These are phyloP conservation scores for Phalacrocorax pelagicus DNA, from an alignment of 2,113 vertebrate species.

Conservation along the genomic window DNA sequence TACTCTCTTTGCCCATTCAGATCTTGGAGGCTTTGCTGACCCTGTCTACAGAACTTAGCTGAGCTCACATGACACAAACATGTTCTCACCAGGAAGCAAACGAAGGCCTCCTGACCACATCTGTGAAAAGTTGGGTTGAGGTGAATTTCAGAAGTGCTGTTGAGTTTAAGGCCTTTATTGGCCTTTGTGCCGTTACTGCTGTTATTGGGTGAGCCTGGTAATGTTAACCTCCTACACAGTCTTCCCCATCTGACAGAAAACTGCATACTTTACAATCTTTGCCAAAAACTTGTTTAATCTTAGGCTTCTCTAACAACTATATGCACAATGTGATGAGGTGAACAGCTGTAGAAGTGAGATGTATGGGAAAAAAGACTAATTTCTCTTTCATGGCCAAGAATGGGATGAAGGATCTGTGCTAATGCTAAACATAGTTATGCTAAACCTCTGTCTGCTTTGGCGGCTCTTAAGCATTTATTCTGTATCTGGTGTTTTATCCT, in stretches of 20 bases:
- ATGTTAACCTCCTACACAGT: not conserved
- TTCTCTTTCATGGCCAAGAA: slow-evolving; percentile 11
- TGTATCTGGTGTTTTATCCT: not conserved
- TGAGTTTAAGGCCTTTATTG: not conserved
- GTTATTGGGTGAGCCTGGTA: not conserved
- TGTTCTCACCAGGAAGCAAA: not conserved
- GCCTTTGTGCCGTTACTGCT: not conserved
- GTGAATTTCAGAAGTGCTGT: not conserved
- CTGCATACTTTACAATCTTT: not conserved
- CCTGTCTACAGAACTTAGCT: not conserved
- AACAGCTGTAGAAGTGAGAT: not conserved
- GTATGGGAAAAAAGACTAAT: not conserved
- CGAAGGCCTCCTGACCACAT: not conserved
- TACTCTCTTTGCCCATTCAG: not conserved
- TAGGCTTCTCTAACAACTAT: not conserved
- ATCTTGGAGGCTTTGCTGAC: not conserved
- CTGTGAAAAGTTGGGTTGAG: not conserved
- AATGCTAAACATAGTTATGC: not conserved
- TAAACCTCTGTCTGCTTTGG: not conserved
- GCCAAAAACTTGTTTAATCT: slow-evolving; percentile 17
- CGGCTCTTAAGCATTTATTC: slow-evolving; percentile 6
- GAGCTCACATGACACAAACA: not conserved
- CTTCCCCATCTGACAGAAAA: not conserved
- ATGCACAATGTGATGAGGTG: not conserved
- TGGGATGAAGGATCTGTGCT: not conserved